These are phyloP conservation scores for Tubulanus polymorphus DNA, from an alignment of 2,888 invertebrate species.

Conservation along the genomic window DNA sequence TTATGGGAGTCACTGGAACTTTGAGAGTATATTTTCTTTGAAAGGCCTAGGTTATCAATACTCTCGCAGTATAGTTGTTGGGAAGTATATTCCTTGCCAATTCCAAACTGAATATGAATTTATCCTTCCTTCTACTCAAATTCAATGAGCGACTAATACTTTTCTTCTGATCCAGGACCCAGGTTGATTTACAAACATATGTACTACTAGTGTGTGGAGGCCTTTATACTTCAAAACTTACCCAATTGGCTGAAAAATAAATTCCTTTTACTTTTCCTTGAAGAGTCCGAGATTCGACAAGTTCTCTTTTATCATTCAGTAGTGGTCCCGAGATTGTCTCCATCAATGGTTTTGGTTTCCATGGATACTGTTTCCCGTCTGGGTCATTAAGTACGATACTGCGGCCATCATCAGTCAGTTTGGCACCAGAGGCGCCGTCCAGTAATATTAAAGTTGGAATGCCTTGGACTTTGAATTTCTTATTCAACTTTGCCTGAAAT, in stretches of 20 bases:
- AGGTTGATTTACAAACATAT: too few species aligned
- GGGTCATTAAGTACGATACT: conserved; percentile 69
- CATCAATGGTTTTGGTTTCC: conserved; percentile 68
- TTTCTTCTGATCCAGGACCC: too few species aligned
- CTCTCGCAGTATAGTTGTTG: too few species aligned
- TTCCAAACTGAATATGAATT: too few species aligned
- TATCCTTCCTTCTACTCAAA: too few species aligned
- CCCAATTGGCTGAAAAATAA: conserved; percentile 88
- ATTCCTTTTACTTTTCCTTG: conserved; percentile 68
- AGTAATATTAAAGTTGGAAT: conserved; percentile 72
- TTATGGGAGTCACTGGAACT: too few species aligned
- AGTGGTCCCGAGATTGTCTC: conserved; percentile 40
- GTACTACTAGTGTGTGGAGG: too few species aligned
- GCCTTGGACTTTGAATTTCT: conserved; percentile 73
- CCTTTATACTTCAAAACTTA: conserved; percentile 53
- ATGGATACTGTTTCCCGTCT: conserved; percentile 67
- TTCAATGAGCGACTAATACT: too few species aligned
- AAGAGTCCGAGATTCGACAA: conserved; percentile 34
- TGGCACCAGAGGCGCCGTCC: conserved; percentile 64
- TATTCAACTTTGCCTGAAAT: conserved; percentile 68
- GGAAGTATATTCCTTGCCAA: too few species aligned
- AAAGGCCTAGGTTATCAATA: too few species aligned
- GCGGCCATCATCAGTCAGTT: conserved; percentile 64
- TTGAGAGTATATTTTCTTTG: too few species aligned
- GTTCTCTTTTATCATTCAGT: conserved; percentile 16